A percentile compares a stretch with the other conserved stretches of the same genome.
These are phyloP conservation scores for Drosophila funebris DNA, from an alignment of 1,140 invertebrate genomes.

Conservation along the genomic window DNA sequence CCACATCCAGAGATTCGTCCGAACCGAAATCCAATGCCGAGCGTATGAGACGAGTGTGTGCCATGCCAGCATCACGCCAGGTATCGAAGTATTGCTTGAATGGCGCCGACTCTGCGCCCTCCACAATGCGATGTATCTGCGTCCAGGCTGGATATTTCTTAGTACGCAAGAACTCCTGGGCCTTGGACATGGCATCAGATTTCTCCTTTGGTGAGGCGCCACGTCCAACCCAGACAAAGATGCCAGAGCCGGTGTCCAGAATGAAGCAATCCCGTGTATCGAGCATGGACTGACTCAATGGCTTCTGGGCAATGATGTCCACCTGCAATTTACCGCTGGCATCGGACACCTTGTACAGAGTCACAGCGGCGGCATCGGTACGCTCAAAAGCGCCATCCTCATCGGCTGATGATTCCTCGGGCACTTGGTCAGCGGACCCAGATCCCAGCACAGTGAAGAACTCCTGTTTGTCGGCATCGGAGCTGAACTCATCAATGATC, in stretches of 20 bases:
- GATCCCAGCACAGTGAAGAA: slow-evolving; percentile 91
- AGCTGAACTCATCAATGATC: slow-evolving; percentile 89
- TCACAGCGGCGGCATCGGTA: slow-evolving; percentile 85
- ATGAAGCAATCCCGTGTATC: slow-evolving; percentile 93
- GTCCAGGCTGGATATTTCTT: slow-evolving; percentile 93
- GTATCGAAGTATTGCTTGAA: slow-evolving; percentile 92
- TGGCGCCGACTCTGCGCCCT: slow-evolving; percentile 89
- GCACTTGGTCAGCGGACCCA: slow-evolving; percentile 87
- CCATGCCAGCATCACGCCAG: slow-evolving; percentile 88
- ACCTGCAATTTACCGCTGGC: slow-evolving; percentile 87
- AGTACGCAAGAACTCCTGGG: slow-evolving; percentile 88
- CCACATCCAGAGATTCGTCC: slow-evolving; percentile 71
- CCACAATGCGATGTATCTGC: slow-evolving; percentile 88
- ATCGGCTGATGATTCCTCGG: slow-evolving; percentile 87
- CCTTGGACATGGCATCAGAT: slow-evolving; percentile 90
- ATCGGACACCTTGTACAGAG: slow-evolving; percentile 89
- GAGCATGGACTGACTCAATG: slow-evolving; percentile 89
- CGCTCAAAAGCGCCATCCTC: slow-evolving; percentile 88
- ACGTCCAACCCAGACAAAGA: slow-evolving; percentile 95
- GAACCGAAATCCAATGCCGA: slow-evolving; percentile 81
- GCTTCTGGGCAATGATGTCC: slow-evolving; percentile 87
- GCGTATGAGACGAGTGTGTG: slow-evolving; percentile 85
- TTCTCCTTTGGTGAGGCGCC: slow-evolving; percentile 91
- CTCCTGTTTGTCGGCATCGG: slow-evolving; percentile 86
- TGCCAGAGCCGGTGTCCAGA: slow-evolving; percentile 91